Percentiles rank a stretch among this genome's conserved stretches.
These are phyloP conservation scores for Cladopsammia gracilis DNA, from an alignment of 64 coral and sea anemone genomes.

Conservation along the genomic window DNA sequence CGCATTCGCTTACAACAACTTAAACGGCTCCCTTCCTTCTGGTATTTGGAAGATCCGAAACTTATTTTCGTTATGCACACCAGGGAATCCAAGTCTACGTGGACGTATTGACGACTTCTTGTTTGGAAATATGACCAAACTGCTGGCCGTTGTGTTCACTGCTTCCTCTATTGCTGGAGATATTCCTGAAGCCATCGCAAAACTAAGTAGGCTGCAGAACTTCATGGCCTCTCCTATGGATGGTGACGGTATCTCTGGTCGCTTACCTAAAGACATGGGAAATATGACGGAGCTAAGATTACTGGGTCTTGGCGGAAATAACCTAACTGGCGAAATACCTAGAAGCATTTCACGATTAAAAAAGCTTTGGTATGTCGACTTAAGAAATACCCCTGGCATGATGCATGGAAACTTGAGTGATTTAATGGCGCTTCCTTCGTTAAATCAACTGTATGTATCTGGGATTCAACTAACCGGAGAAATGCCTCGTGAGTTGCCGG, in stretches of 20 bases:
- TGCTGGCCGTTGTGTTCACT: not conserved
- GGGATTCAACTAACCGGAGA: constrained; percentile 39
- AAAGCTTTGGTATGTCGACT: constrained; percentile 13
- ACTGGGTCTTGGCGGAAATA: constrained; percentile 12
- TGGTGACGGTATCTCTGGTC: not conserved
- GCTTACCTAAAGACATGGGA: constrained; percentile 9
- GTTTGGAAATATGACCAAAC: constrained; percentile 30
- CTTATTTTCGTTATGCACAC: not conserved
- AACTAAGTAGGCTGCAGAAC: not conserved
- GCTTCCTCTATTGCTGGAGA: constrained; percentile 6
- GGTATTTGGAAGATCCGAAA: constrained; percentile 3
- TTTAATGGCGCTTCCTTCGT: not conserved
- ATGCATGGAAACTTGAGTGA: constrained; percentile 42
- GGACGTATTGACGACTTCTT: constrained; percentile 23
- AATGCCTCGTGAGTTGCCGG: not conserved
- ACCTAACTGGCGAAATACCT: constrained; percentile 13
- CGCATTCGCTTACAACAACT: not conserved
- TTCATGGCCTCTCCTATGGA: not conserved
- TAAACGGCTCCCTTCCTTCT: not conserved
- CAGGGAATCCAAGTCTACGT: not conserved
- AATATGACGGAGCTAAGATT: constrained; percentile 14
- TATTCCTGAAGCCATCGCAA: not conserved
- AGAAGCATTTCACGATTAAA: not conserved
- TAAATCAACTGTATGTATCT: not conserved
- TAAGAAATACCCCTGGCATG: not conserved